phyloP scores from a whole-genome alignment of 1,140 invertebrate species.

The Zaprionus kolodkinae region DNA sequence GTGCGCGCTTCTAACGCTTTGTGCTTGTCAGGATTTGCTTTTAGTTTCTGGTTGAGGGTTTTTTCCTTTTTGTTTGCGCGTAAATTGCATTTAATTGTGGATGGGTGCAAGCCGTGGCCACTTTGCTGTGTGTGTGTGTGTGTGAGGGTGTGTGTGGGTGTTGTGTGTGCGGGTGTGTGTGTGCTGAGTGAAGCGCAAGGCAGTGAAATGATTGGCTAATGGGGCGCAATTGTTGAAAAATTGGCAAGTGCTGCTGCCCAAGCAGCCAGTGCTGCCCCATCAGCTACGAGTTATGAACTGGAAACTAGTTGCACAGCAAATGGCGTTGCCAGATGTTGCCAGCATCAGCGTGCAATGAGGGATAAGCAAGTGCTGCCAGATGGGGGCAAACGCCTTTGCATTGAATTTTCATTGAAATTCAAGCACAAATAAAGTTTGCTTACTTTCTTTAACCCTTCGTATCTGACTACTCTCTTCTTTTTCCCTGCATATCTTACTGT shows the following conservation, averaged over 20 bases:
- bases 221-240: constrained; percentile 38
- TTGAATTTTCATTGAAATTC: neutral
- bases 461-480: neutral
- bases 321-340: constrained; percentile 25
- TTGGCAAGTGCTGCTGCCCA: constrained; percentile 19
- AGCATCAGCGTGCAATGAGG: neutral
- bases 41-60: constrained; percentile 29
- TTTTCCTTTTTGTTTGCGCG: constrained; percentile 40
- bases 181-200: constrained; percentile 34
- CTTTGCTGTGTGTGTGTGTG: neutral
- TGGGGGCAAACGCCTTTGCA: neutral
- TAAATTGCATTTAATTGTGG: constrained; percentile 58
- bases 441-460: neutral
- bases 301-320: constrained; percentile 20
- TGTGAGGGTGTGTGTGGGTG: neutral
- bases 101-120: constrained; percentile 23
- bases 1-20: constrained; percentile 22
- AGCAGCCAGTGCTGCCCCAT: no score
- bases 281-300: constrained; percentile 46
- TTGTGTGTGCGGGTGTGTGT: neutral
- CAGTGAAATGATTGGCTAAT: constrained; percentile 59
- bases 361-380: constrained; percentile 4
- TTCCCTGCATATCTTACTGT: no score
- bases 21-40: constrained; percentile 39
- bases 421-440: neutral